phyloP scores from a whole-genome alignment of 2,797 vertebrate species.

The Pogonophryne albipinna region DNA sequence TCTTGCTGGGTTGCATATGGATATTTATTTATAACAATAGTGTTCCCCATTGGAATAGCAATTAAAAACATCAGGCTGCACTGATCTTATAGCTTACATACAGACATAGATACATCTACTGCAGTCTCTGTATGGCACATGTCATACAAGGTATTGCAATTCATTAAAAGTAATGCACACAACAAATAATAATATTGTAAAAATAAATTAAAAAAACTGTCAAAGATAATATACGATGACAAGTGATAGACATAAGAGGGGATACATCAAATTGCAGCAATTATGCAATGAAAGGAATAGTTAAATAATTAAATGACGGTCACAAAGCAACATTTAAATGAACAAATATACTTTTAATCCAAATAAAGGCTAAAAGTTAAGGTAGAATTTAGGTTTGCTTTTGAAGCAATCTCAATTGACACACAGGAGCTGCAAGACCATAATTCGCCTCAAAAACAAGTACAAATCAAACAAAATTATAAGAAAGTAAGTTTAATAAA shows the following conservation, averaged over 20 bases:
- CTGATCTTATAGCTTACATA: background rate
- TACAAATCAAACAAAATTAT: background rate
- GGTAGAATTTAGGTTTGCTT: background rate
- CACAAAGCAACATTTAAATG: background rate
- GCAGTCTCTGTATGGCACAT: background rate
- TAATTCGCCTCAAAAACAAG: background rate
- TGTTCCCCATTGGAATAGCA: background rate
- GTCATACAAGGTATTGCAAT: background rate
- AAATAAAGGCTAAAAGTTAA: background rate
- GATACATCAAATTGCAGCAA: background rate
- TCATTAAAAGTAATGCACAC: background rate
- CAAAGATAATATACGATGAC: background rate
- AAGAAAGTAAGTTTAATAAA: background rate
- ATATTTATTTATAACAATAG: background rate
- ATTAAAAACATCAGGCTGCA: background rate
- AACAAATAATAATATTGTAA: fast-evolving
- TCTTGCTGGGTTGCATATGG: background rate
- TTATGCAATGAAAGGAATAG: background rate
- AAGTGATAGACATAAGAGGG: background rate
- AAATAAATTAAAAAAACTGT: background rate
- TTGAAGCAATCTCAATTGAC: background rate
- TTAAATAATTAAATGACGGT: background rate
- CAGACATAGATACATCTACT: background rate
- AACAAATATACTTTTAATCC: background rate
- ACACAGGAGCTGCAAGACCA: background rate